Evolutionary conservation across 2,797 vertebrate species (phyloP), one percentile per base, ranked within the genome.

Genomic region (Phrynocephalus forsythii): DNA sequence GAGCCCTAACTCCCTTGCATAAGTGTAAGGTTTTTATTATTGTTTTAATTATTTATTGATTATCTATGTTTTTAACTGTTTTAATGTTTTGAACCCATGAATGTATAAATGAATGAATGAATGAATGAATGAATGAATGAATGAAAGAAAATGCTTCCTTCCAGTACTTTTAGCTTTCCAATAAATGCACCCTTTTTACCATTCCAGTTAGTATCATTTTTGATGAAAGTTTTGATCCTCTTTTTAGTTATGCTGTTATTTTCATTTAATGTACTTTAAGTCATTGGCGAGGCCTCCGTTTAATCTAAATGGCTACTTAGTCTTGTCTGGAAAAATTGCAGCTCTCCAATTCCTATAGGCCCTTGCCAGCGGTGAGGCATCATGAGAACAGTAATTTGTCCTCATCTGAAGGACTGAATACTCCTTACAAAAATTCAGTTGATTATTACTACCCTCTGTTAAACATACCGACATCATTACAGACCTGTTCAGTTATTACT

Each of bases 1-100:
- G 11, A 50, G 71, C 5, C 11, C 67, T 91, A 92, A 92, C 0
- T 93, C 87, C 75, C 85, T 86, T 92, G 89, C 89, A 56, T 79
- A 52, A 71, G 90, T 85, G 69, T 44, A 44, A 44, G 38, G 38
- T 44, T 44, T 44, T 44, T 44, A 44, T 44, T 44, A 44, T 44
- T 44, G 38, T 44, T 44, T 44, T 44, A 44, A 44, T 44, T 44
- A 44, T 44, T 4, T 44, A 44, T 44, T 44, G 38, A 44, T 44
- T 44, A 3, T 44, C 38, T 44, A 44, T 44, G 38, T 44, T 44
- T 44, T 44, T 44, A 44, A 44, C 38, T 44, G 38, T 44, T 44
- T 44, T 44, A 44, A 44, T 44, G 0, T 44, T 44, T 44, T 44
- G 3, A 44, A n/a, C n/a, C n/a, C n/a, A n/a, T n/a, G n/a, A n/a